These are phyloP conservation scores for Chrysogorgia sp. DNA, from an alignment of 92 coral and sea anemone genomes.

Conservation along the genomic window DNA sequence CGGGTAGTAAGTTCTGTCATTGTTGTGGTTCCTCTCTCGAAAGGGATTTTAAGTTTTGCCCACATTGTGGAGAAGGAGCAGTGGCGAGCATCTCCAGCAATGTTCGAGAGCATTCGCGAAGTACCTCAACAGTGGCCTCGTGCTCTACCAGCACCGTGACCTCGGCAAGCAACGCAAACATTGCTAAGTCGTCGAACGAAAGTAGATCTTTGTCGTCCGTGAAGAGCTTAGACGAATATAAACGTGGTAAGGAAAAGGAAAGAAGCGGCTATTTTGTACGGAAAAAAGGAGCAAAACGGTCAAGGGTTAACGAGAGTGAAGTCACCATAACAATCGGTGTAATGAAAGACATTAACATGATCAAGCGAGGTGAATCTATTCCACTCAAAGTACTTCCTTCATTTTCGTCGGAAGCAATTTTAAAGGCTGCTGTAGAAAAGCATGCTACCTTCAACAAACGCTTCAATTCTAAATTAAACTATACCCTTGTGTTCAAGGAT, in stretches of 20 bases:
- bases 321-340: slow-evolving; percentile 59
- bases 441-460: slow-evolving; percentile 62
- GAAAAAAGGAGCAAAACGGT: slow-evolving; percentile 33
- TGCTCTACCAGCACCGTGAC: no score
- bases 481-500: slow-evolving; percentile 57
- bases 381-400: slow-evolving; percentile 57
- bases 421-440: slow-evolving; percentile 41
- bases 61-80: slow-evolving; percentile 14
- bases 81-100: background rate
- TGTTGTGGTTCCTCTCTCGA: slow-evolving; percentile 21
- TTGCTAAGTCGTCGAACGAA: no score
- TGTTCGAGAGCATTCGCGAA: no score
- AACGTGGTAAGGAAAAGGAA: slow-evolving; percentile 39
- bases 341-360: slow-evolving; percentile 41
- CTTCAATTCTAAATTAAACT: slow-evolving; percentile 48
- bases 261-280: slow-evolving; percentile 28
- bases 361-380: slow-evolving; percentile 64
- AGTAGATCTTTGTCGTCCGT: no score
- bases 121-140: no score
- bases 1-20: slow-evolving; percentile 7
- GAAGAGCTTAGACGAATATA: slow-evolving; percentile 18
- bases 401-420: slow-evolving; percentile 41
- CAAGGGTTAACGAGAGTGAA: slow-evolving; percentile 45
- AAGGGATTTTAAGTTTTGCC: background rate
- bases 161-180: no score